Conservation (phyloP, 2,797 vertebrate genomes). For the Triplophysa bombifrons region DNA sequence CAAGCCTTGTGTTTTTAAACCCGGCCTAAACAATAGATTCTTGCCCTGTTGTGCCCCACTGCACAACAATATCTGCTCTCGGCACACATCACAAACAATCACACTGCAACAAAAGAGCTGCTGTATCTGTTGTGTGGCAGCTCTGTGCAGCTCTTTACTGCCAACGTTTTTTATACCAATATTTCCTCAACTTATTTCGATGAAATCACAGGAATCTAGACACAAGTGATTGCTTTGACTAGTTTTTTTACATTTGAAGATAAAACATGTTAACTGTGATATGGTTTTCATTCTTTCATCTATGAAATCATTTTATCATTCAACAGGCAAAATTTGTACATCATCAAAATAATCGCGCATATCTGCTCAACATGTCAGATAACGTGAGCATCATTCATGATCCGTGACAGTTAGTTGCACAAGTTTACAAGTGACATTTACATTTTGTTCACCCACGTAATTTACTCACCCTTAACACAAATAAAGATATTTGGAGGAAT, state of each 20-base stretch:
- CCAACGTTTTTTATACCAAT: constrained; percentile 20
- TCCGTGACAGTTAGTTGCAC: too few species aligned
- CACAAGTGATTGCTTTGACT: neutral
- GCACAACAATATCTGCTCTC: constrained; percentile 79
- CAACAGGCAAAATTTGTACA: too few species aligned
- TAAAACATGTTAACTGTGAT: neutral
- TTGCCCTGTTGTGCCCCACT: constrained; percentile 76
- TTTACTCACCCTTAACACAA: too few species aligned
- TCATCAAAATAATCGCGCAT: too few species aligned
- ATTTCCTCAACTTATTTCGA: constrained; percentile 20
- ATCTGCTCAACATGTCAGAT: too few species aligned
- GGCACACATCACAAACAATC: constrained; percentile 75
- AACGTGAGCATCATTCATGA: too few species aligned
- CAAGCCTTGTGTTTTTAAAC: constrained; percentile 78
- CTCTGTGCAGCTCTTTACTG: constrained; percentile 36
- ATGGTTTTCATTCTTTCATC: too few species aligned
- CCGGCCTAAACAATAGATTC: constrained; percentile 76
- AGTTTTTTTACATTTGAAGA: neutral
- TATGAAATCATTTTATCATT: too few species aligned
- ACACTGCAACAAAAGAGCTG: constrained; percentile 63
- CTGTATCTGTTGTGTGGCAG: constrained; percentile 67
- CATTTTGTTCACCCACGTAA: too few species aligned
- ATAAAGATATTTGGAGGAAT: too few species aligned
- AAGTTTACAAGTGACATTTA: too few species aligned
- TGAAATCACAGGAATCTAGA: neutral